Base-by-base conservation (phyloP, 2,888 invertebrate species). In the Lasioglossum pauxillum region DNA sequence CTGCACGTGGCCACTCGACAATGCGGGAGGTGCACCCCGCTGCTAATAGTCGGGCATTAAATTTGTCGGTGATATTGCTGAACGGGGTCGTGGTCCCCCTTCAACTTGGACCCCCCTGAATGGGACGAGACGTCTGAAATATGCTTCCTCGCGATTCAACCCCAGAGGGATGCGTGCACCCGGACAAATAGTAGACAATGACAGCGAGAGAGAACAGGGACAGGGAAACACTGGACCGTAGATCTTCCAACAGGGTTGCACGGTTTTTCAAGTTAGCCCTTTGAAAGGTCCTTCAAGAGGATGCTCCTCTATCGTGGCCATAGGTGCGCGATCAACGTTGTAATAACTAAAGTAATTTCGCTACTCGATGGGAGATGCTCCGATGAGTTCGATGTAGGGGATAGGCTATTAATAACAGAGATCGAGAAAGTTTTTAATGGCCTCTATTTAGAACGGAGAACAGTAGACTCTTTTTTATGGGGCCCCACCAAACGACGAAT, bases 11-110 rank as follows among this genome's bases (percentile, higher is more conserved):
- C 94, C 93, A 92, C 92, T 93, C 87, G 89, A 93, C 93, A 93
- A 92, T 92, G 88, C 92, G 83, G 83, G 89, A 86, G 83, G 83
- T 85, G 87, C 85, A 90, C 89, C 90, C 93, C 93, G 93, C 93
- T 93, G 92, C 93, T 95, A 95, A 95, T 95, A 95, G 94, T 91
- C 91, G 90, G 88, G 92, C 94, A 95, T 95, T 94, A 94, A 95
- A 95, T 95, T 95, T 94, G 94, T 94, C 94, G 94, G 94, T 94
- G 94, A 94, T 94, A 94, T 94, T 94, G 92, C 92, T 88, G 76
- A 89, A 84, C 85, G 90, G 93, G 93, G 92, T 89, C 88, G 71
- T n/a, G 73, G n/a, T 73, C 69, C 64, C 84, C 88, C 81, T 80
- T 75, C 72, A 10, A 23, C 12, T 72, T 76, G 64, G 82, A 46